Evolutionary conservation across 2,113 vertebrate species (phyloP), one percentile per base, ranked within the genome.

Genomic region (Leuciscus idus): DNA sequence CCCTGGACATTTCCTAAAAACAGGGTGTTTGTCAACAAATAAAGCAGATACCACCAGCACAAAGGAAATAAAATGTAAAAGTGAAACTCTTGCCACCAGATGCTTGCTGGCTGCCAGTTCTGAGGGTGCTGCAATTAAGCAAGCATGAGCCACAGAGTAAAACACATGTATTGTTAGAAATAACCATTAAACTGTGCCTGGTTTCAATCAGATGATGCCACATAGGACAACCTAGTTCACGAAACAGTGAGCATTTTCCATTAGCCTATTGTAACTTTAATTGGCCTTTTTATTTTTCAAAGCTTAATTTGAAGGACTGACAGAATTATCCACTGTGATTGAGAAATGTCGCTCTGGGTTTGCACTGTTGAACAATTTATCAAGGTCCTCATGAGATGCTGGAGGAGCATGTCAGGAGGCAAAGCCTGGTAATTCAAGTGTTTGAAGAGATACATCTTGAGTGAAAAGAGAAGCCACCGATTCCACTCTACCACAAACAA

Each of bases 11-110:
- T n/a, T n/a, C n/a, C n/a, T n/a, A n/a, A n/a, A n/a, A n/a, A n/a
- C n/a, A n/a, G n/a, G n/a, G 52, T 81, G 57, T 76, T 87, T 52
- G 70, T 87, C 78, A 89, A 88, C 81, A 86, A 77, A 68, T 61
- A 78, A n/a, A 64, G 82, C 84, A 87, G 78, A 85, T 85, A 30
- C 75, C 39, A 84, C 50, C n/a, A 55, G 84, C 59, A 59, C 46
- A 57, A 39, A 46, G 64, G 39, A 2, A 13, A 33, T 68, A 43
- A 36, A 52, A 21, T 26, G 21, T 33, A 21, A 23, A 64, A 57
- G 59, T 39, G 33, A 86, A 84, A 75, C 36, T 33, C 52, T 28
- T 85, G 19, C 30, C 62, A 85, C 43, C 68, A 86, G 85, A 85
- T 74, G 75, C 83, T 73, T 77, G 52, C 83, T 74, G 61, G 57